A percentile compares a stretch with the other conserved stretches of the same genome.
These are phyloP conservation scores for Rhabdomys dilectus DNA, from an alignment of 2,113 vertebrate genomes.

Conservation along the genomic window DNA sequence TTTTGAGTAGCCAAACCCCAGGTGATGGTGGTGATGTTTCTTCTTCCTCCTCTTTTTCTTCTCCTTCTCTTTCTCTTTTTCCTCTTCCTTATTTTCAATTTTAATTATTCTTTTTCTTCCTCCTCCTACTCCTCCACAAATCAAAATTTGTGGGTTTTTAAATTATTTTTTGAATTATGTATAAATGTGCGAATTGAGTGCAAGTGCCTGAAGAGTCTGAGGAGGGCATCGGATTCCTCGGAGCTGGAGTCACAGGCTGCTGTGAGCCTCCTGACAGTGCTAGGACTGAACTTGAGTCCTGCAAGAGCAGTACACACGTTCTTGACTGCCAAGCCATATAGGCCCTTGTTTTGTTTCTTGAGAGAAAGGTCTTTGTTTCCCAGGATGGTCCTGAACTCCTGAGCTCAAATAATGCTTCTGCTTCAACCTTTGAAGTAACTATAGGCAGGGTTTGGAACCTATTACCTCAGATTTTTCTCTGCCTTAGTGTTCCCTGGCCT, in stretches of 20 bases:
- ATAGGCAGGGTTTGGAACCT: not conserved
- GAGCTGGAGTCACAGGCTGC: not conserved
- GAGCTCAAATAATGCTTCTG: not conserved
- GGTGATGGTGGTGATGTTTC: not conserved
- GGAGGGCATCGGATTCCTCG: not conserved
- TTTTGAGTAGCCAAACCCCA: not conserved
- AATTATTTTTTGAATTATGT: not conserved
- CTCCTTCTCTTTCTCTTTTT: not conserved
- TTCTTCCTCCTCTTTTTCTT: not conserved
- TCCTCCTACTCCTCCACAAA: not conserved
- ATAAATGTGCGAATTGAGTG: not conserved
- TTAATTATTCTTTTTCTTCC: too few relatives aligned
- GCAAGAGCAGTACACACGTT: not conserved
- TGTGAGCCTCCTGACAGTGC: not conserved
- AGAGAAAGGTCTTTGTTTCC: not conserved
- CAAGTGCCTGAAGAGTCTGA: not conserved
- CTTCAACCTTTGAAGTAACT: not conserved
- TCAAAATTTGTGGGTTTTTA: not conserved
- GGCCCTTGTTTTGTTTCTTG: not conserved
- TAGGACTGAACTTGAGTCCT: not conserved
- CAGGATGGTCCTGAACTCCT: not conserved
- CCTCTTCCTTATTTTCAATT: not conserved
- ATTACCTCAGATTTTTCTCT: not conserved
- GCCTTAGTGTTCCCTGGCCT: not conserved
- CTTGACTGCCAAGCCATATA: not conserved